Evolutionary conservation across 2,888 invertebrate species (phyloP), one percentile per base, ranked within the genome.

Genomic region (Pollenia angustigena): DNA sequence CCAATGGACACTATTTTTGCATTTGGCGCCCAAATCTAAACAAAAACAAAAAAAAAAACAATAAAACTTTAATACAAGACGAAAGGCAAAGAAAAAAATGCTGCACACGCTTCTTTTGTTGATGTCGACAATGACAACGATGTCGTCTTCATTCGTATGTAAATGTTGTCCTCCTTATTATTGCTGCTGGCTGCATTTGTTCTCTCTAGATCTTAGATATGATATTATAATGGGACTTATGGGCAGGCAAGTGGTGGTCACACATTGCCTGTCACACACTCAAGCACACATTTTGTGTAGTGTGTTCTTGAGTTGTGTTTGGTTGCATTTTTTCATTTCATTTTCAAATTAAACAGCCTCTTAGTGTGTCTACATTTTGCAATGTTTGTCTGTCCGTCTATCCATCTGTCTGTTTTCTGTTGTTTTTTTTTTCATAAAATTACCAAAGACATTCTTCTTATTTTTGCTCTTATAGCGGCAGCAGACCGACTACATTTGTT

Each of bases 21-120:
- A 85, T 87, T 90, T 90, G 91, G 91, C 91, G 91, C 90, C 91
- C 89, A 87, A 87, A 83, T 64, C 48, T 81, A 18, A n/a, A 66
- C 64, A 83, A 76, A 72, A 78, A 18, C 74, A n/a, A 9, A 50
- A 74, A 23, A n/a, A 2, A 71, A 3, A 62, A 42, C 2, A 71
- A 58, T 46, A 52, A 62, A 60, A 42, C 50, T 40, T n/a, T 2
- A 69, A 18, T 1, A 1, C 40, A 44, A 72, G 23, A 14, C 46
- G 56, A 42, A 72, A 14, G 32, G 12, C 9, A 11, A 18, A 46
- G 18, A 52, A 62, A 75, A 50, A 68, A 62, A 10, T 68, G 60
- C 74, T 84, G 84, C 80, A 85, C 84, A 75, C 79, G 79, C 84
- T 84, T 84, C 79, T 80, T 74, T 80, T 60, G 80, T 74, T 66